Evolutionary conservation across 2,888 invertebrate genomes (phyloP).

Genomic region (Habrosyne pyritoides): DNA sequence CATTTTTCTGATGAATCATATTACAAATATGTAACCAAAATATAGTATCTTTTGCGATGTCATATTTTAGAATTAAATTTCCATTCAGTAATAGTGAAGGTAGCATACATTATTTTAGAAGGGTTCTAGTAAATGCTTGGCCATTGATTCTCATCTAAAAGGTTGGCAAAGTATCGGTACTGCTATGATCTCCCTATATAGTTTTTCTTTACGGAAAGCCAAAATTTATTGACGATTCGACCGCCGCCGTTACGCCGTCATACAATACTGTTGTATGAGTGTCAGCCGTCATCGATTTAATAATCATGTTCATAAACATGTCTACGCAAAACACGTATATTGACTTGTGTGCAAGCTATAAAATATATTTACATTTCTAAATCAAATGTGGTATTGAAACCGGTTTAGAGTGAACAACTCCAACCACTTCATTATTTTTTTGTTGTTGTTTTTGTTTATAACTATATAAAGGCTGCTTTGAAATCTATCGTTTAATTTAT

Average conservation of each 20-base stretch:
- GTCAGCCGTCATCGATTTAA: neutral
- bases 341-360: neutral
- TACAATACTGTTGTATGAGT: neutral
- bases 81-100: too few species aligned
- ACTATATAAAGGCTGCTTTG: neutral
- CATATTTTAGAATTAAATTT: too few species aligned
- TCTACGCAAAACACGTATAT: too few species aligned
- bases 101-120: too few species aligned
- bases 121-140: too few species aligned
- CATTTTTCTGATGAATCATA: constrained; percentile 13
- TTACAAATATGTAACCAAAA: neutral
- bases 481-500: neutral
- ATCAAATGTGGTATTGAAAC: neutral
- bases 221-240: too few species aligned
- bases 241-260: too few species aligned
- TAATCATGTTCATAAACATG: neutral
- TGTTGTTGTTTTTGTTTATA: constrained; percentile 1
- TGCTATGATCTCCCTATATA: too few species aligned
- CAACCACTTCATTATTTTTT: neutral
- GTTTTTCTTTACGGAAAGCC: too few species aligned
- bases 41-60: too few species aligned
- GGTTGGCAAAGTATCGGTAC: too few species aligned
- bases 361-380: neutral
- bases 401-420: neutral
- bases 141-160: too few species aligned